Evolutionary conservation across 1,140 invertebrate genomes (phyloP), one percentile per base, ranked within the genome.

Genomic region (Euura lappo): DNA sequence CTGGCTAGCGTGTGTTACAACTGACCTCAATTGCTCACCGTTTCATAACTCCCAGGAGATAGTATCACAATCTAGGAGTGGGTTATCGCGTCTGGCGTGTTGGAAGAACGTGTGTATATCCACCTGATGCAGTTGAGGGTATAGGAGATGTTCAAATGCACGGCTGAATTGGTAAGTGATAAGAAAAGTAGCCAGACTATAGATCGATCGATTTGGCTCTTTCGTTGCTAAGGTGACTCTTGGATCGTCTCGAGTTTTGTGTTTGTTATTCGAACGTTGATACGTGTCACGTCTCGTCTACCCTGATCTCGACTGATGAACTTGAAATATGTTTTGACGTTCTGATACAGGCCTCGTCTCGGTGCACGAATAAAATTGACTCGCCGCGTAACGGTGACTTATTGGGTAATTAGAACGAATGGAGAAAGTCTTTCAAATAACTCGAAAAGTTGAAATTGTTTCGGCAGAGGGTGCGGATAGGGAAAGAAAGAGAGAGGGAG

Each of bases 321-420:
- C 51, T n/a, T 28, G 8, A 60, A 60, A 60, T 60, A 60, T 60
- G 8, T 60, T 60, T n/a, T 60, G 51, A 60, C 51, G 51, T n/a
- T 60, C 4, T 60, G 51, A 60, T 60, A n/a, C 6, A 8, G 51
- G 51, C 10, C 8, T 11, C 51, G 8, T 60, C 13, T n/a, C 51
- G 51, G 10, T 60, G 5, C 8, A 6, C 28, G 28, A n/a, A 8
- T 3, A 60, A 60, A 1, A 4, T 60, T 5, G 8, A 11, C 2
- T 5, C 51, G 51, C 51, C 3, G 13, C 13, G 51, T 60, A 3
- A 60, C 8, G 8, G 51, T 60, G 51, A 60, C 51, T 60, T 60
- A 60, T 60, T 60, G 51, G 51, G 8, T 60, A 60, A 60, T 60
- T 60, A 60, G 51, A 60, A 60, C 13, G 51, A 60, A 60, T 60